Evolutionary conservation across 2,888 invertebrate genomes (phyloP).

Genomic region (Drosophila birchii): DNA sequence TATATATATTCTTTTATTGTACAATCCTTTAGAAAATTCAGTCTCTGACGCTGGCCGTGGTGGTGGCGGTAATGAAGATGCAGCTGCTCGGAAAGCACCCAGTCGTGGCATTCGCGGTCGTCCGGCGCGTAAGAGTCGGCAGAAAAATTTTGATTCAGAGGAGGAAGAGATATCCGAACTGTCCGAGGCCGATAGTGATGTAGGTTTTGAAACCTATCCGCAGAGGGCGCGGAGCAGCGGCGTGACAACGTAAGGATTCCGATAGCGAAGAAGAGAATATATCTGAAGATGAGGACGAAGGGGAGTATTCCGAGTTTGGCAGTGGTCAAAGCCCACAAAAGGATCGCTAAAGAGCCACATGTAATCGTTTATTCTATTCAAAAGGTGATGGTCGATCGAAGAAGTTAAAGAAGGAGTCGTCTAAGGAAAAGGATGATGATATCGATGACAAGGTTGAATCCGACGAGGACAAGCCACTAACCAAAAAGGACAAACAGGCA

Average conservation of each 20-base stretch:
- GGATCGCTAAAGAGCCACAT: not conserved
- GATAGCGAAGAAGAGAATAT: constrained; percentile 83
- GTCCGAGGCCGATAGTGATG: too few species aligned
- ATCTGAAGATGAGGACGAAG: constrained; percentile 82
- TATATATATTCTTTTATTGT: constrained; percentile 62
- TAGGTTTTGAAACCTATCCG: too few species aligned
- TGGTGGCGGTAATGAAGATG: too few species aligned
- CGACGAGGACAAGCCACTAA: constrained; percentile 87
- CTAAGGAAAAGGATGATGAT: too few species aligned
- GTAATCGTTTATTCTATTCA: not conserved
- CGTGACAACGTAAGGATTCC: too few species aligned
- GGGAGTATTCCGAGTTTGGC: too few species aligned
- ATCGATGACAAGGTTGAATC: constrained; percentile 86
- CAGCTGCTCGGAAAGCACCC: too few species aligned
- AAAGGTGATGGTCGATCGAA: constrained; percentile 81
- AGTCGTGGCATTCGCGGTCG: constrained; percentile 84
- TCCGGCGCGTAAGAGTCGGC: too few species aligned
- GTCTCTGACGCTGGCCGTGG: constrained; percentile 86
- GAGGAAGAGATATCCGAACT: too few species aligned
- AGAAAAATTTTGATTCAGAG: too few species aligned
- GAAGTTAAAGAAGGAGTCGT: too few species aligned
- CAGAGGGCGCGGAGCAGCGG: too few species aligned
- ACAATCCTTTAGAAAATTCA: constrained; percentile 84
- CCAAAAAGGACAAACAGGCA: constrained; percentile 87
- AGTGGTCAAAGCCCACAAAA: constrained; percentile 32